A percentile compares a stretch with the other conserved stretches of the same genome.
Conservation (phyloP, 2,797 vertebrate genomes). For the Spondyliosoma cantharus region DNA sequence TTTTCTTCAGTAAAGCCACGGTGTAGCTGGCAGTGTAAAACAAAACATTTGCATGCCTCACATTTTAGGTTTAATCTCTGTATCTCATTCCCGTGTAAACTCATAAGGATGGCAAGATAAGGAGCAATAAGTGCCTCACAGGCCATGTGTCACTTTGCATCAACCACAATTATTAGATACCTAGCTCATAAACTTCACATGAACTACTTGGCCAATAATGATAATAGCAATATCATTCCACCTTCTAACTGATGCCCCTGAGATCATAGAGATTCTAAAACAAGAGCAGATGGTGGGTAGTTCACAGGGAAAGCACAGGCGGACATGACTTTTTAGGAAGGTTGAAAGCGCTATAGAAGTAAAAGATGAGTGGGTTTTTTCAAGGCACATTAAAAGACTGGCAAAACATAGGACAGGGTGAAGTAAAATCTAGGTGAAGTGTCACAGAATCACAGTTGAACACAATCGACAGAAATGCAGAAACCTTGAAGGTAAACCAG, state of each 20-base stretch:
- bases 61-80: neutral
- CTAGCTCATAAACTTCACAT: neutral
- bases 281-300: neutral
- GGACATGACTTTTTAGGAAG: neutral
- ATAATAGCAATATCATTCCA: neutral
- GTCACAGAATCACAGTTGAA: neutral
- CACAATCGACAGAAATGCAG: neutral
- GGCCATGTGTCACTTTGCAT: too few species aligned
- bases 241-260: neutral
- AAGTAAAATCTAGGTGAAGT: neutral
- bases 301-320: neutral
- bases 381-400: too few species aligned
- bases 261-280: neutral
- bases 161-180: neutral
- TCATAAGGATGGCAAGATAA: neutral
- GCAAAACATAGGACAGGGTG: too few species aligned
- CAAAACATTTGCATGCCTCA: neutral
- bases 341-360: too few species aligned
- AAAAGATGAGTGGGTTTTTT: too few species aligned
- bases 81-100: neutral
- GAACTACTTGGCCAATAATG: neutral
- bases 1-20: too few species aligned
- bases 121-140: neutral
- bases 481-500: neutral
- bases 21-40: too few species aligned